phyloP scores from a whole-genome alignment of 2,797 vertebrate genomes.

The Carcharodon carcharias region DNA sequence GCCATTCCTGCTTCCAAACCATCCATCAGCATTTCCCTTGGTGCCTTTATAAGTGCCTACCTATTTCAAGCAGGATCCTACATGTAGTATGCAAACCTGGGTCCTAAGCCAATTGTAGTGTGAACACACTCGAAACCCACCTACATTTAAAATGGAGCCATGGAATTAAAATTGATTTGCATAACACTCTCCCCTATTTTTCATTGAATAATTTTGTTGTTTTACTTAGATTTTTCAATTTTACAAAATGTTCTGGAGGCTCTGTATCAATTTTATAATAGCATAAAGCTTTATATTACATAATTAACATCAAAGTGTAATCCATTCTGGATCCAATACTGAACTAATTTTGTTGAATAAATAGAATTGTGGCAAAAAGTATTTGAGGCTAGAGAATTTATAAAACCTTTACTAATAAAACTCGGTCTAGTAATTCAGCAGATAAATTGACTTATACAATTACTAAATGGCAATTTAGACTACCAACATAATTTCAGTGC shows the following conservation, averaged over 20 bases:
- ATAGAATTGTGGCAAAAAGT: neutral
- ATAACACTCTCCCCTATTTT: neutral
- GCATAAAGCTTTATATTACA: neutral
- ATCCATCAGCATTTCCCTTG: no score
- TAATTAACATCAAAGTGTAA: neutral
- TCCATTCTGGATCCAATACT: neutral
- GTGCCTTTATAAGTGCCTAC: neutral
- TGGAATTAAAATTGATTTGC: neutral
- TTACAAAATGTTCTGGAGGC: neutral
- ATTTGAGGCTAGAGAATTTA: neutral
- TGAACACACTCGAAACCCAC: neutral
- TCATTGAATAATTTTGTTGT: neutral
- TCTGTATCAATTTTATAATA: neutral
- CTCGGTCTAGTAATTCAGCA: neutral
- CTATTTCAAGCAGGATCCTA: neutral
- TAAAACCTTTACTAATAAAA: neutral
- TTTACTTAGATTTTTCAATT: neutral
- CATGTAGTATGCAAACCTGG: neutral
- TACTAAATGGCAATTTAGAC: neutral
- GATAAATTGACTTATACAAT: neutral
- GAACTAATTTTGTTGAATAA: neutral
- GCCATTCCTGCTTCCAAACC: neutral
- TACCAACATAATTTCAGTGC: neutral
- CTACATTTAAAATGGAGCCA: neutral
- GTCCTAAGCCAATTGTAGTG: neutral